These are phyloP conservation scores for Hippocampus kuda DNA, from an alignment of 2,797 vertebrate genomes.

Conservation along the genomic window DNA sequence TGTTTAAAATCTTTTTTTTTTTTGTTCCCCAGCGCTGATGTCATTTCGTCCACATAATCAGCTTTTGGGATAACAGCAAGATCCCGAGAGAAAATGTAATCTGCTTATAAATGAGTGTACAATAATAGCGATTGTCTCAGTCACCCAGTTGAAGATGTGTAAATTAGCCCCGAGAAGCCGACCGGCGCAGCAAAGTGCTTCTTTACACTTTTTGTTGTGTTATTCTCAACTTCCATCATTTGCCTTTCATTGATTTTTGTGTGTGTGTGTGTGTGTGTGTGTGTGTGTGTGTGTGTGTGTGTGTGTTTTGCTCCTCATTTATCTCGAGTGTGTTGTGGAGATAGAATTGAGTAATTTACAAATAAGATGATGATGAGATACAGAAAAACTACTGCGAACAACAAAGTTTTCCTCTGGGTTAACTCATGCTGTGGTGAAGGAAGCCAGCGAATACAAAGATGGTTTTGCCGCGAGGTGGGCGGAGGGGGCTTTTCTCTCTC, in stretches of 20 bases:
- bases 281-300: neutral
- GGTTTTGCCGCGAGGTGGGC: neutral
- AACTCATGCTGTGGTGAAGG: neutral
- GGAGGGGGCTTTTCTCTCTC: neutral
- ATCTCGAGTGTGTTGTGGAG: neutral
- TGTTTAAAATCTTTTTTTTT: neutral
- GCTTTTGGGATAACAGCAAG: neutral
- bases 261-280: neutral
- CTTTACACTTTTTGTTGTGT: neutral
- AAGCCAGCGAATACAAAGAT: neutral
- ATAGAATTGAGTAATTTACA: neutral
- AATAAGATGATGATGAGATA: constrained; percentile 5
- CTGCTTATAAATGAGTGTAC: neutral
- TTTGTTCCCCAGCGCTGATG: neutral
- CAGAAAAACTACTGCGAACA: constrained; percentile 3
- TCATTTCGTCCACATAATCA: neutral
- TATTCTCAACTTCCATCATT: neutral
- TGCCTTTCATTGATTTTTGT: neutral
- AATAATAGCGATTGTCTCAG: neutral
- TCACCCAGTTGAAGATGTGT: neutral
- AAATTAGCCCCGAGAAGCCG: neutral
- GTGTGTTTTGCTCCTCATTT: neutral
- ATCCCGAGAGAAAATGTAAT: neutral
- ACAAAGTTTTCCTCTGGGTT: constrained; percentile 6
- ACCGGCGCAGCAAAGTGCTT: neutral